Conservation (phyloP, 2,888 invertebrate species). For the Machimus rusticus region DNA sequence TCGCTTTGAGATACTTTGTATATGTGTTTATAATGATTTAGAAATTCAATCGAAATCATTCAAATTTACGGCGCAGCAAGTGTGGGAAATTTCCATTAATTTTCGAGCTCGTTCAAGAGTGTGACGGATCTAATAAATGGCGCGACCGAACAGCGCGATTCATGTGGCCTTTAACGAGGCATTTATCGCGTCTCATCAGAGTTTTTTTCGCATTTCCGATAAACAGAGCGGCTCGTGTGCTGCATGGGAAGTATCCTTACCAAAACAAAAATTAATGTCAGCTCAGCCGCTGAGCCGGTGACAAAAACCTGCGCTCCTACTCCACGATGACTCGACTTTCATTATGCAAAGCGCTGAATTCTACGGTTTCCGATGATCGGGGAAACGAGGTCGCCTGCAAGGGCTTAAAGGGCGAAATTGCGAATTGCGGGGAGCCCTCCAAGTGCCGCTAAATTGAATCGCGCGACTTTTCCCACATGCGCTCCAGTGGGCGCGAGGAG, state of each 20-base stretch:
- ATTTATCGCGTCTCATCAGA: background rate
- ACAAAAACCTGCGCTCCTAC: background rate
- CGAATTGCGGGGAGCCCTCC: background rate
- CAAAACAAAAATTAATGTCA: background rate
- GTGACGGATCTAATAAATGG: background rate
- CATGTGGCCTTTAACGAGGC: background rate
- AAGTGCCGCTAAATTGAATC: background rate
- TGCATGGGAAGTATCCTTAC: background rate
- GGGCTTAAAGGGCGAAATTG: background rate
- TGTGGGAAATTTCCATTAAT: background rate
- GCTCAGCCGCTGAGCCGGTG: background rate
- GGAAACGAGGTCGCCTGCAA: background rate
- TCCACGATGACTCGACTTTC: background rate
- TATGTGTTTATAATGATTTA: background rate
- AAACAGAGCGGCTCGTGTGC: background rate
- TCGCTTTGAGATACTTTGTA: background rate
- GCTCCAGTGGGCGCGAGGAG: background rate
- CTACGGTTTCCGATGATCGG: background rate
- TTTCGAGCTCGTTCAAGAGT: background rate
- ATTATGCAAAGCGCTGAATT: background rate
- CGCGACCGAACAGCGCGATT: background rate
- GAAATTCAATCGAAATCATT: background rate
- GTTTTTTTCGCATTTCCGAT: background rate
- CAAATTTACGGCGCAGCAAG: background rate
- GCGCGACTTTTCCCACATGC: background rate